Conservation (phyloP, 2,113 vertebrate genomes). For the Madoqua kirkii region DNA sequence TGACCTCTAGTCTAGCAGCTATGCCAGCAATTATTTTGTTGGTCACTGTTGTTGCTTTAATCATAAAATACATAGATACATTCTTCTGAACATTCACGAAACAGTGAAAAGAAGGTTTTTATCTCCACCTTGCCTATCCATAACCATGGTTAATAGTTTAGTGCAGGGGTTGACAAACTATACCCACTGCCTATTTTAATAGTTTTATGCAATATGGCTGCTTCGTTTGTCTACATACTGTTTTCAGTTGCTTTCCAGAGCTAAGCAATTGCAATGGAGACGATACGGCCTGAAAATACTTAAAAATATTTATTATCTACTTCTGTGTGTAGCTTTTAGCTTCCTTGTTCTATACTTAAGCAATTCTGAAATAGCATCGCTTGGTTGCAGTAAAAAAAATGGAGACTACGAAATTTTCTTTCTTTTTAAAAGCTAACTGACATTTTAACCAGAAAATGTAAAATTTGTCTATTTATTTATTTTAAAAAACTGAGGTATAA, state of each 20-base stretch:
- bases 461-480: background rate
- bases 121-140: background rate
- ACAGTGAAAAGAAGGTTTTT: background rate
- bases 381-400: background rate
- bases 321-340: background rate
- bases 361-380: constrained; percentile 2
- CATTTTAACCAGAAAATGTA: constrained; percentile 19
- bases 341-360: background rate
- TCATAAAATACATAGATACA: background rate
- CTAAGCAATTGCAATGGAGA: background rate
- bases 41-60: background rate
- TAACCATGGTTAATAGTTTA: background rate
- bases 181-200: background rate
- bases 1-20: background rate
- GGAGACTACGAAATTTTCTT: background rate
- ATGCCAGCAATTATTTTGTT: background rate
- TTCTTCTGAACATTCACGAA: background rate
- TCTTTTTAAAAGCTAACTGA: background rate
- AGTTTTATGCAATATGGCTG: background rate
- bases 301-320: background rate
- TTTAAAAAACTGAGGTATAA: background rate
- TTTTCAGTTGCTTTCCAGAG: background rate
- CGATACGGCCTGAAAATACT: background rate
- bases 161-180: background rate
- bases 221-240: background rate